Base-by-base conservation (phyloP, 1,140 invertebrate species). In the Hypsibius dujardini region DNA sequence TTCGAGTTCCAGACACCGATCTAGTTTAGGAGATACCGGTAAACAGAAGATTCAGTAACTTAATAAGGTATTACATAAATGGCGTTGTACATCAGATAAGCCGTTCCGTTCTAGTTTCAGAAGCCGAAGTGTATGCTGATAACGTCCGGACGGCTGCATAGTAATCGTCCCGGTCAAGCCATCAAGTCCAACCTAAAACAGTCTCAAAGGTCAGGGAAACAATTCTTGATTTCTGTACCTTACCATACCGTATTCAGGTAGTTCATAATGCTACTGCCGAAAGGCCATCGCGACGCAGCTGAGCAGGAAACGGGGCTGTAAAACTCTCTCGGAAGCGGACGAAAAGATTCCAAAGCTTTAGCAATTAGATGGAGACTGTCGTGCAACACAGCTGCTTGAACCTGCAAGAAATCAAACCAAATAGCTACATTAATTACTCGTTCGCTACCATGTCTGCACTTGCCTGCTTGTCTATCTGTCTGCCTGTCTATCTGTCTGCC, bases 191-290 rank as follows among this genome's bases (percentile, higher is more conserved):
- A 67, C 42, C 62, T 67, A 67, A 67, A 67, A 67, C 42, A 67
- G 62, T 67, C 3, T 3, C 3, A 42, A 7, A 67, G 45, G 3
- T 3, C 3, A 42, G 3, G 7, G 50, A n/a, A n/a, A 56, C 7
- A 56, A 56, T 56, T 56, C 50, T 56, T 56, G 50, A 7, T 56
- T 7, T 56, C 7, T 7, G 45, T 14, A 14, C 7, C 3, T 67
- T 7, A 14, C 42, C 45, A 42, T 67, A 67, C 62, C 62, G 62
- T 67, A 42, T 67, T 14, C 42, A 67, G 62, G 62, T 67, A 67
- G 45, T 67, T 67, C 62, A 67, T 12, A 3, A 67, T 42, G 45
- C 62, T 67, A 42, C 7, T 67, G 7, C 62, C 62, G 42, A 14
- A 67, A 7, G 62, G 3, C 42, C 7, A 14, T 67, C 62, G 7